Conservation (phyloP, 2,888 invertebrate species). For the Drosophila lutescens region DNA sequence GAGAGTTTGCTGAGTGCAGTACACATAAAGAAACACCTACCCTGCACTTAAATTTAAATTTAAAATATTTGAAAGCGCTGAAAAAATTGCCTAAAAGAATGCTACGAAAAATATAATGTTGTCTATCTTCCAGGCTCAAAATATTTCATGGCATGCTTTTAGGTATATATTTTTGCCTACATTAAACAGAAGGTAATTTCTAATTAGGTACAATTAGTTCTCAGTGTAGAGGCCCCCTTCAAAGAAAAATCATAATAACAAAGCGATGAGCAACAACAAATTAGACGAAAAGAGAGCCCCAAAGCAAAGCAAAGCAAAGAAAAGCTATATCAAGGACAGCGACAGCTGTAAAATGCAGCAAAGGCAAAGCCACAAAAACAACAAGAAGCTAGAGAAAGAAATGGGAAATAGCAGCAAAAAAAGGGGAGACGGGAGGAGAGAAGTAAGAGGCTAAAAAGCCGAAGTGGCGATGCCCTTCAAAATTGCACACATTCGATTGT, state of each 20-base stretch:
- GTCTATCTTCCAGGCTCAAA: too few relatives aligned
- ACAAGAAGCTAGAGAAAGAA: slow-evolving; percentile 56
- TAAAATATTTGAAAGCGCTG: background rate
- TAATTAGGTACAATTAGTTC: too few relatives aligned
- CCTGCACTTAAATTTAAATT: too few relatives aligned
- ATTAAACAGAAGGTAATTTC: too few relatives aligned
- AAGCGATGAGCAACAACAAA: slow-evolving; percentile 61
- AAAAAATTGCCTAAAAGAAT: too few relatives aligned
- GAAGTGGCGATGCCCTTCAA: slow-evolving; percentile 72
- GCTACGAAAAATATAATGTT: too few relatives aligned
- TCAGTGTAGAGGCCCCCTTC: slow-evolving; percentile 2
- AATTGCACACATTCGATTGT: slow-evolving; percentile 38
- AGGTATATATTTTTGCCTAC: too few relatives aligned
- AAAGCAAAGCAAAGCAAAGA: slow-evolving; percentile 36
- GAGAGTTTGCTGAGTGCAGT: slow-evolving; percentile 26
- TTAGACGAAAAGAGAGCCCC: slow-evolving; percentile 57
- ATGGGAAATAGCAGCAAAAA: slow-evolving; percentile 48
- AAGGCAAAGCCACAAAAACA: slow-evolving; percentile 40
- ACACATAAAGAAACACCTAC: background rate
- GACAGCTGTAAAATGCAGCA: slow-evolving; percentile 47
- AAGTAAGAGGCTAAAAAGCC: slow-evolving; percentile 47
- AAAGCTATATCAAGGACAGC: slow-evolving; percentile 49
- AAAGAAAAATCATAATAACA: slow-evolving; percentile 72
- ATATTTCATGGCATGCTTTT: too few relatives aligned
- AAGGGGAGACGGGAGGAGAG: too few relatives aligned